Percentiles rank a stretch among this genome's conserved stretches.
Evolutionary conservation across 2,888 invertebrate species (phyloP).

Genomic region (Aporophyla lueneburgensis): DNA sequence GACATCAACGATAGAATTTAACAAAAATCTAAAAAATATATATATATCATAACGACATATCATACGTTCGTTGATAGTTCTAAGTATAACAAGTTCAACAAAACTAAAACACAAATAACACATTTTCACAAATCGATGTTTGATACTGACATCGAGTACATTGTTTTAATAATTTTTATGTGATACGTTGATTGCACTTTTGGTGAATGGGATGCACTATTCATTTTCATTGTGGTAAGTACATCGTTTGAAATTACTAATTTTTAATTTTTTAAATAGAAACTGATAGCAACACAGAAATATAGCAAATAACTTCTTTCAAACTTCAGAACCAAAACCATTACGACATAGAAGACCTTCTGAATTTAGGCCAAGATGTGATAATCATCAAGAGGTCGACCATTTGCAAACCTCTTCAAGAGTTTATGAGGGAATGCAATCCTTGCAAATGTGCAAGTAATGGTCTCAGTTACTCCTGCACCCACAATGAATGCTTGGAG

Average conservation of each 20-base stretch:
- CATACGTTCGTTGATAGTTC: background rate
- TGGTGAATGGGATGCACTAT: slow-evolving; percentile 56
- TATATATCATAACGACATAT: background rate
- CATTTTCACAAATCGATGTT: slow-evolving; percentile 44
- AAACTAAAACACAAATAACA: background rate
- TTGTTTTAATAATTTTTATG: slow-evolving; percentile 24
- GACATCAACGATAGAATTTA: background rate
- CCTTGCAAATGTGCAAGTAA: slow-evolving; percentile 88
- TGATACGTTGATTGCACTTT: slow-evolving; percentile 36
- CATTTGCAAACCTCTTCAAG: slow-evolving; percentile 86
- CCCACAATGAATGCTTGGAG: slow-evolving; percentile 87
- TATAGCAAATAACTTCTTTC: background rate
- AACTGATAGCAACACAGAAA: background rate
- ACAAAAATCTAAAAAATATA: too few relatives aligned
- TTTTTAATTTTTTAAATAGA: background rate
- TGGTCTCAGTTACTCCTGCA: slow-evolving; percentile 88
- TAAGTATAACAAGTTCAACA: background rate
- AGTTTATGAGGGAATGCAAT: slow-evolving; percentile 89
- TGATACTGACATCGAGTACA: slow-evolving; percentile 58
- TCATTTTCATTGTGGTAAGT: slow-evolving; percentile 49
- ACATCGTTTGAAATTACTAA: slow-evolving; percentile 15
- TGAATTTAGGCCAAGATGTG: slow-evolving; percentile 57
- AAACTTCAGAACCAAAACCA: slow-evolving; percentile 33
- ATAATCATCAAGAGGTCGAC: slow-evolving; percentile 73
- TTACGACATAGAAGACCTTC: slow-evolving; percentile 36